Conservation (phyloP, 2,113 vertebrate species). For the Ciconia stormi region DNA sequence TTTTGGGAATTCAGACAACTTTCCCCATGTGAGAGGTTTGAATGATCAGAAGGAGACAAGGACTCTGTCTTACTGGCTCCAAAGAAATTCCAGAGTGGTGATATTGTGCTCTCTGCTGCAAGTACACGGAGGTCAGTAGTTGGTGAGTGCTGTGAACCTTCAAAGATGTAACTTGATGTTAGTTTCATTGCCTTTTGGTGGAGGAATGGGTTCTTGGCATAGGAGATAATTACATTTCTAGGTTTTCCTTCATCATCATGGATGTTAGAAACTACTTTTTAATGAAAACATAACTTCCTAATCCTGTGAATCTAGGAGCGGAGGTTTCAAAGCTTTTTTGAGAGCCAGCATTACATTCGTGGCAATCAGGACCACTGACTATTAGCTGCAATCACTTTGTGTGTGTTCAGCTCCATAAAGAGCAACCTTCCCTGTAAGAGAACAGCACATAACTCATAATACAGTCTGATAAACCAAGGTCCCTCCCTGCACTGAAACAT, state of each 20-base stretch:
- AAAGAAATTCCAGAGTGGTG: neutral
- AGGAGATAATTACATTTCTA: neutral
- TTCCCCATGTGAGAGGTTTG: neutral
- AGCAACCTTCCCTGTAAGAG: neutral
- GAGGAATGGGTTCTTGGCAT: neutral
- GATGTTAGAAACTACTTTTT: neutral
- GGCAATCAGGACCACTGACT: neutral
- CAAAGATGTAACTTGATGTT: neutral
- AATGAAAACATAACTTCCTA: neutral
- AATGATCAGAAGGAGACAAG: neutral
- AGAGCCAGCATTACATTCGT: neutral
- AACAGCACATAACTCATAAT: accelerated
- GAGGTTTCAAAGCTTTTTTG: neutral
- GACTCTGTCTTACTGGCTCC: neutral
- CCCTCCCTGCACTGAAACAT: neutral
- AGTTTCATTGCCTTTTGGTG: neutral
- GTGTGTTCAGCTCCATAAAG: neutral
- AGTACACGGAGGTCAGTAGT: neutral
- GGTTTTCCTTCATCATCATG: neutral
- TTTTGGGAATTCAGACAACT: neutral
- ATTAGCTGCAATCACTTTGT: neutral
- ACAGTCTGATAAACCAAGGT: neutral
- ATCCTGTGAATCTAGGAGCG: neutral
- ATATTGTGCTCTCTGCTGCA: neutral
- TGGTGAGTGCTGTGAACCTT: neutral